These are phyloP conservation scores for Chlorops oryzae DNA, from an alignment of 1,140 invertebrate genomes.

Conservation along the genomic window DNA sequence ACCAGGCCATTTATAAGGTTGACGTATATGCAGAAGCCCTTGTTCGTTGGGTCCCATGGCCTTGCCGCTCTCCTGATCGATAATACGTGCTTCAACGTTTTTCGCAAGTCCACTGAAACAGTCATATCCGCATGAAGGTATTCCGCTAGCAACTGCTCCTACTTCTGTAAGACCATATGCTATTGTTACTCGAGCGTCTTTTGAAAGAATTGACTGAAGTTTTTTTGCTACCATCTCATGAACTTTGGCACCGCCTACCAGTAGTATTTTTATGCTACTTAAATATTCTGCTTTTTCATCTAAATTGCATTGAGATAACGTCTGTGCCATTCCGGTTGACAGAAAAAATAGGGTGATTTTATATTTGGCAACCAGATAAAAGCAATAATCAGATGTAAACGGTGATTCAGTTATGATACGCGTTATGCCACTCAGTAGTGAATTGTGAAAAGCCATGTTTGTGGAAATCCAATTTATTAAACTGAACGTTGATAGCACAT, in stretches of 20 bases:
- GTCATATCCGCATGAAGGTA: too few species aligned
- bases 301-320: too few species aligned
- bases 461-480: constrained; percentile 44
- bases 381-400: constrained; percentile 29
- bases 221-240: too few species aligned
- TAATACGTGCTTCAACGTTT: constrained; percentile 31
- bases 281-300: too few species aligned
- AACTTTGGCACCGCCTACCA: too few species aligned
- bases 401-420: constrained; percentile 33
- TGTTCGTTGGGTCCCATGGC: constrained; percentile 33
- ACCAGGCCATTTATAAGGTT: constrained; percentile 51
- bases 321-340: too few species aligned
- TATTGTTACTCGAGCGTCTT: too few species aligned
- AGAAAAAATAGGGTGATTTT: constrained; percentile 30
- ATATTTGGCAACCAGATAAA: constrained; percentile 25
- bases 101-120: constrained; percentile 35
- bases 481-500: constrained; percentile 34
- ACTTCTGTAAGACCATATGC: too few species aligned
- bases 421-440: constrained; percentile 25
- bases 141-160: too few species aligned
- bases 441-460: constrained; percentile 24
- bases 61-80: constrained; percentile 31
- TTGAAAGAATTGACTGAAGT: too few species aligned
- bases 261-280: too few species aligned
- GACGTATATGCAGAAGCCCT: constrained; percentile 56